Percentiles rank a stretch among this genome's conserved stretches.
Conservation (phyloP, 2,888 invertebrate genomes). For the Drosophila mimica region DNA sequence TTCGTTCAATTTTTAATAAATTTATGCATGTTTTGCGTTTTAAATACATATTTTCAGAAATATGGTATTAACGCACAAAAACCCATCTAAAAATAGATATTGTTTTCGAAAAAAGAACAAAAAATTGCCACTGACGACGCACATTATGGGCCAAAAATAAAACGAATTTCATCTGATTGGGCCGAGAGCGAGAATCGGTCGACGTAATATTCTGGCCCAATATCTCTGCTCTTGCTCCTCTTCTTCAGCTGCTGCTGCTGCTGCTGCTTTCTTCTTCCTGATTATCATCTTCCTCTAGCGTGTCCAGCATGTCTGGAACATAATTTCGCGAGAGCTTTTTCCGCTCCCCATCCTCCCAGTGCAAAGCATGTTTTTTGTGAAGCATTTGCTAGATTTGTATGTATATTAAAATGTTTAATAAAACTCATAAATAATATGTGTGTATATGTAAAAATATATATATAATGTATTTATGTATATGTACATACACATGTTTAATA, state of each 20-base stretch:
- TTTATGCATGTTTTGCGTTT: conserved; percentile 62
- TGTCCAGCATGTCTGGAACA: conserved; percentile 2
- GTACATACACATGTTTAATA: conserved; percentile 28
- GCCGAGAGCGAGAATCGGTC: conserved; percentile 22
- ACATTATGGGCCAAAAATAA: conserved; percentile 75
- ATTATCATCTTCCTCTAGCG: not conserved
- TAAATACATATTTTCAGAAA: conserved; percentile 70
- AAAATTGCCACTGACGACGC: conserved; percentile 70
- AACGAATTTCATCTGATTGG: conserved; percentile 36
- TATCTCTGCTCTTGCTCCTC: not conserved
- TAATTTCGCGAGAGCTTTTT: not conserved
- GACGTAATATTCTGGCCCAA: conserved; percentile 50
- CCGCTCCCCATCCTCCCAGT: conserved; percentile 6
- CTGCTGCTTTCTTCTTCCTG: not conserved
- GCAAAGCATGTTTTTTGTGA: not conserved
- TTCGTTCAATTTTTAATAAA: conserved; percentile 68
- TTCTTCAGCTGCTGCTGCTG: not conserved
- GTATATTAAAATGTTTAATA: conserved; percentile 65
- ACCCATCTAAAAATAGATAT: conserved; percentile 70
- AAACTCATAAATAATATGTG: conserved; percentile 67
- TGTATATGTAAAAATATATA: conserved; percentile 5
- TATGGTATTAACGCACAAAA: conserved; percentile 81
- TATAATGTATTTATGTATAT: not conserved
- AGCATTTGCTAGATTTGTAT: conserved; percentile 19
- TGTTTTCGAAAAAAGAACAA: conserved; percentile 69